Evolutionary conservation across 2,888 invertebrate genomes (phyloP), one percentile per base, ranked within the genome.

Genomic region (Perizoma flavofasciatum): DNA sequence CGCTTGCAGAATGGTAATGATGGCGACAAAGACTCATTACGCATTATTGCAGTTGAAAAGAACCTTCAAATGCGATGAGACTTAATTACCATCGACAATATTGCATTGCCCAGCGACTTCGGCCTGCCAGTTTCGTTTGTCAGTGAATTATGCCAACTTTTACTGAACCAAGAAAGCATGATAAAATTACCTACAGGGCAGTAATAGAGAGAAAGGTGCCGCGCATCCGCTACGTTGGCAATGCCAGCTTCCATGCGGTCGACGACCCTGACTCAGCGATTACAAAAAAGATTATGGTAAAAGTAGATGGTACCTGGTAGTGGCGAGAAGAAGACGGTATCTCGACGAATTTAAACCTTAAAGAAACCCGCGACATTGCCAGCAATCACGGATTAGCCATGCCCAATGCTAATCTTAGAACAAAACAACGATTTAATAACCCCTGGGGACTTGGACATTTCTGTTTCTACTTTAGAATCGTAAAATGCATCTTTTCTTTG

Each of bases 271-370:
- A 72, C 74, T 77, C 79, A 76, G 80, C 83, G 87, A 86, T 90
- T 86, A 89, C 83, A 89, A 88, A 88, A 89, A 89, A 88, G 82
- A 86, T 88, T 86, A 85, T 82, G 70, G 73, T 71, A 77, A 78
- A 78, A 74, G 50, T 71, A 70, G 70, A 37, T 37, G 37, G 37
- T 76, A 70, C 63, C 72, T 73, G 68, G 69, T 72, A 68, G 70
- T 70, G 59, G 68, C 55, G 53, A 68, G 56, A 60, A 59, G 63
- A 59, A 68, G 48, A 60, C 60, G 59, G 55, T 58, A 44, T 59
- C 62, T 49, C 56, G 33, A 61, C 56, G 53, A 65, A 59, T 66
- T 62, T 47, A 62, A 64, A 54, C 58, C 58, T 50, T 53, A 61
- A 61, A 51, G 33, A 46, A 61, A 64, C 61, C 58, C 43, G 49